A percentile compares a stretch with the other conserved stretches of the same genome.
phyloP scores from a whole-genome alignment of 2,113 vertebrate genomes.

The Leiothrix lutea region DNA sequence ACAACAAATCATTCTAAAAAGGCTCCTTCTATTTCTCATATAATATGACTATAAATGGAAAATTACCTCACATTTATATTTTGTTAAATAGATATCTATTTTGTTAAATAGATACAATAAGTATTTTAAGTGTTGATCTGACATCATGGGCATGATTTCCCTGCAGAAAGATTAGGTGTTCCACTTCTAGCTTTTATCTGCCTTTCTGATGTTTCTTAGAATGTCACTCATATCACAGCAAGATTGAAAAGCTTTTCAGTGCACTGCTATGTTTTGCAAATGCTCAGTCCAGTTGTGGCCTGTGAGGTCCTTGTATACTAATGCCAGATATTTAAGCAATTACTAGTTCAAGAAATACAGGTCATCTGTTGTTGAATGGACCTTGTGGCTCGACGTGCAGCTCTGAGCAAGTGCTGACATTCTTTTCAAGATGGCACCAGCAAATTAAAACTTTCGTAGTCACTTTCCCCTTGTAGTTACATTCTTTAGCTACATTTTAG shows the following conservation, averaged over 20 bases:
- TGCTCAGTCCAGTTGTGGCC: background rate
- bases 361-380: background rate
- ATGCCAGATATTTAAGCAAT: background rate
- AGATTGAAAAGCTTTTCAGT: background rate
- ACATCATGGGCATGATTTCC: background rate
- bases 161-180: background rate
- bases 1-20: background rate
- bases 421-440: background rate
- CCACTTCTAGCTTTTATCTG: background rate
- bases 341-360: background rate
- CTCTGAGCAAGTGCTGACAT: background rate
- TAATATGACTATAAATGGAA: background rate
- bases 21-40: background rate
- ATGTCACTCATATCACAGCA: background rate
- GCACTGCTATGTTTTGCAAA: background rate
- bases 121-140: background rate
- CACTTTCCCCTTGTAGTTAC: background rate
- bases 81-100: background rate
- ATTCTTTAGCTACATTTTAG: background rate
- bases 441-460: background rate
- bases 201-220: background rate
- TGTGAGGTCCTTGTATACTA: background rate
- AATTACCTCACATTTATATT: background rate
- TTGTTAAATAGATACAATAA: background rate
- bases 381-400: background rate